Evolutionary conservation across 2,113 vertebrate genomes (phyloP), one percentile per base, ranked within the genome.

Genomic region (Colinus virginianus): DNA sequence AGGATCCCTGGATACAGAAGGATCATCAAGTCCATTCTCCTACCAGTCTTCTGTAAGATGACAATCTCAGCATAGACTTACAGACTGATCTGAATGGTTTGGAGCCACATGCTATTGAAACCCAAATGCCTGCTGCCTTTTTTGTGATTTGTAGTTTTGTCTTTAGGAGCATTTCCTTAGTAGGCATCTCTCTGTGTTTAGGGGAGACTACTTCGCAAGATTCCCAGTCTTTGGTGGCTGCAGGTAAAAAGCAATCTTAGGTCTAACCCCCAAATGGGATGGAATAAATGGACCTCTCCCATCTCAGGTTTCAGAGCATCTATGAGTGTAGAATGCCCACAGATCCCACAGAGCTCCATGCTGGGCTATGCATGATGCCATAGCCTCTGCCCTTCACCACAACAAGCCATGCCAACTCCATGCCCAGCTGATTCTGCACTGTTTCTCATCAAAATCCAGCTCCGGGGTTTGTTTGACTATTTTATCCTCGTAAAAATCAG

Each of bases 371-470:
- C 1, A 4, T 22, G 61, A 55, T 7, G 5, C 51, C 38, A 6
- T 67, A 85, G n/a, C 23, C 59, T 62, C 26, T 83, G 64, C 68
- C 61, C 58, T 87, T 45, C 64, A 9, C 34, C 74, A 12, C 22
- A 8, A 55, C 14, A 18, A 74, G 30, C 51, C 16, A 5, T 36
- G 40, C 1, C 82, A 88, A 23, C 66, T 34, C 74, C 3, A 0
- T 51, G 81, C 71, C 59, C 93, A 83, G 87, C 61, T 83, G 78
- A 78, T 92, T 80, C 81, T 55, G 64, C 68, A 19, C 18, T 40
- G 18, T 45, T 95, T 86, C 95, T 78, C 93, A 93, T 7, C 88
- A 91, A 93, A 96, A 96, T 86, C 87, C 89, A 80, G 81, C 89
- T 94, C 89, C 55, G 0, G 89, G 87, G 9, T 79, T 93, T 93